Evolutionary conservation across 2,797 vertebrate species (phyloP), one percentile per base, ranked within the genome.

Genomic region (Cynopterus sphinx): DNA sequence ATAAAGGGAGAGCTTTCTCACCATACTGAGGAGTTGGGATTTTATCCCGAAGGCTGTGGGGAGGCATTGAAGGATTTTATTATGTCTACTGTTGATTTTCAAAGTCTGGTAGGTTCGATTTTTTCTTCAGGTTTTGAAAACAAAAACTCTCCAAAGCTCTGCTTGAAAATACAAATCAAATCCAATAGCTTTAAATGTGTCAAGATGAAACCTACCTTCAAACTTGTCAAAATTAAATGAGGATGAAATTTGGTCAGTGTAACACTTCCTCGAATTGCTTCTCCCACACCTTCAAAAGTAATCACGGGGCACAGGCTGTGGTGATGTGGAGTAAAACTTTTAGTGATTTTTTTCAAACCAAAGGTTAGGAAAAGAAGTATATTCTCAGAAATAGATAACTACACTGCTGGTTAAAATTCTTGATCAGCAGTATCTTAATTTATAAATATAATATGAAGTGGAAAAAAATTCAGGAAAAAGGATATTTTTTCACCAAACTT

Each of bases 101-200:
- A 90, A 88, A 95, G 41, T 92, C 93, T 93, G 26, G 26, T 90
- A 77, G 73, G 41, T 95, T 97, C 5, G 10, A 90, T 93, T 96
- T 97, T 51, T 96, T 95, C 95, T 92, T 95, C 55, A 73, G 61
- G 88, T 6, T 86, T 94, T 91, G 96, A 90, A 94, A 97, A 95
- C 71, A 87, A 90, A 90, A 90, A 77, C 26, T 95, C 90, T 97
- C 61, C 59, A 95, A 92, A 94, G 36, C n/a, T 46, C 11, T 59
- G 16, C 49, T 94, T 90, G 78, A 89, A 96, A 96, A 96, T 85
- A 95, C 70, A 91, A 95, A 96, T 96, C 36, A 85, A 95, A 94
- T 92, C 22, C 73, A 89, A 61, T 77, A 92, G 68, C 15, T 74
- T 94, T 88, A 95, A 94, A 74, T 95, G 12, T 21, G 7, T 16